These are phyloP conservation scores for Tympanoctomys barrerae DNA, from an alignment of 2,797 vertebrate genomes.

Conservation along the genomic window DNA sequence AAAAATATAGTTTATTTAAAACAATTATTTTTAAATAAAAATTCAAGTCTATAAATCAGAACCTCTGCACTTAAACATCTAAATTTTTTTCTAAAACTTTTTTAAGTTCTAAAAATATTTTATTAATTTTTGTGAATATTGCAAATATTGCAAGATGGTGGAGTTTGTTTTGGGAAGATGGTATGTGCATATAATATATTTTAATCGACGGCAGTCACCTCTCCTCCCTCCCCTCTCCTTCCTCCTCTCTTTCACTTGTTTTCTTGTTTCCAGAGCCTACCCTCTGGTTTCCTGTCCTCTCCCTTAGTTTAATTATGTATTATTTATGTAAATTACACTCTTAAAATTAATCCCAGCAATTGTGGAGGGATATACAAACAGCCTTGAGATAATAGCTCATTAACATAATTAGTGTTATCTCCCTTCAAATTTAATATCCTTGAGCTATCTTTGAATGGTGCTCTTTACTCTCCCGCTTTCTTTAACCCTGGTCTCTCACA, in stretches of 20 bases:
- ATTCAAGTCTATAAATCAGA: background rate
- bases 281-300: background rate
- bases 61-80: background rate
- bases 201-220: background rate
- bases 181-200: background rate
- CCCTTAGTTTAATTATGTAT: background rate
- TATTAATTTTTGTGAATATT: background rate
- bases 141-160: background rate
- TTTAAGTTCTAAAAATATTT: background rate
- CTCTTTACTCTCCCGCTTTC: background rate
- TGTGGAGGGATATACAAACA: background rate
- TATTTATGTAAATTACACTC: background rate
- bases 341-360: slow-evolving; percentile 10
- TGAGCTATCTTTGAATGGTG: background rate
- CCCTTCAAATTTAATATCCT: background rate
- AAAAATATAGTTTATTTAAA: background rate
- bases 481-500: background rate
- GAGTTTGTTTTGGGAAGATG: background rate
- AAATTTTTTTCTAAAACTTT: background rate
- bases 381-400: background rate
- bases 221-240: background rate
- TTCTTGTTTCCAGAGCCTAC: background rate
- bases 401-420: background rate
- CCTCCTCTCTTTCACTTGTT: background rate
- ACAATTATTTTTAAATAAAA: background rate